Evolutionary conservation across 2,797 vertebrate genomes (phyloP), one percentile per base, ranked within the genome.

Genomic region (Gymnopithys bicolor): DNA sequence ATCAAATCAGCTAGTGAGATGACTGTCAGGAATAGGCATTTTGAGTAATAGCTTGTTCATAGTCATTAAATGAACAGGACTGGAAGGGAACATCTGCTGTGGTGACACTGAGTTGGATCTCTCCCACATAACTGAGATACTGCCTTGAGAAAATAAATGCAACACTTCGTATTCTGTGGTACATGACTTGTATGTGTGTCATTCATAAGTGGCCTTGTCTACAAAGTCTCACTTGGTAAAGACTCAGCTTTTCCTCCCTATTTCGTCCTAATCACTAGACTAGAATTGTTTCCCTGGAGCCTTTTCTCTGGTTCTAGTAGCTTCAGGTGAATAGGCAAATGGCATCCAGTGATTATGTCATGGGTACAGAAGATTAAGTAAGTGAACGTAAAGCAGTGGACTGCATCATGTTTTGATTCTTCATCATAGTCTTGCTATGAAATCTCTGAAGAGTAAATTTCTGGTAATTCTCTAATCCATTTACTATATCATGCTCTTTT

Each of bases 11-110:
- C 71, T 92, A 86, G 35, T 59, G 82, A 94, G 69, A 87, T 95
- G 94, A 89, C 76, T 96, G 84, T 87, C 21, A 14, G 32, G 46
- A 87, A 73, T 32, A 84, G 91, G 78, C 82, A 59, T 93, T 91
- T 92, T 89, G 92, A 94, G 73, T 95, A 95, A 87, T 49, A 62
- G n/a, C 69, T 80, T n/a, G 33, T 66, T 95, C 28, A 10, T 46
- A 73, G 76, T 35, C 48, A 69, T 64, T 45, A 78, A 78, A 55
- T 78, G 35, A 87, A 37, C 19, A 62, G 41, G 51, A 48, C 49
- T 68, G 15, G 35, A 80, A 89, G 30, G 49, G 76, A 59, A 37
- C 49, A 17, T 94, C 22, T 86, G 68, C 49, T 85, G 39, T 75
- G 46, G 33, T 1, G 1, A 39, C 32, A 19, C 24, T 30, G 45